These are phyloP conservation scores for Spodoptera litura DNA, from an alignment of 1,140 invertebrate species.

Conservation along the genomic window DNA sequence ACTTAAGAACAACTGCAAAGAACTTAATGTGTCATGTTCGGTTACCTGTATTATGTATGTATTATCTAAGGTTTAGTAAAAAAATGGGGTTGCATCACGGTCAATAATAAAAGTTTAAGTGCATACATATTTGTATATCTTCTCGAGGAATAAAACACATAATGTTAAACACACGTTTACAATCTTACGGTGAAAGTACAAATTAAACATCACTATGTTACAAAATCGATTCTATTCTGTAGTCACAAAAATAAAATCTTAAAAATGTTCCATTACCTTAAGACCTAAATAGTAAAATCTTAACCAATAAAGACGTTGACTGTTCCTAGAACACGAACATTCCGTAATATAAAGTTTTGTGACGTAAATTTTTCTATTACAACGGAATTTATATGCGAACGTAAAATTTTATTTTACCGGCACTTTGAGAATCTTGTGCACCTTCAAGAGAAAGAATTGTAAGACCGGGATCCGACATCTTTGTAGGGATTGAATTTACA, in stretches of 20 bases:
- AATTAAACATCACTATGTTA: too few relatives aligned
- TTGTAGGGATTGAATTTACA: not conserved
- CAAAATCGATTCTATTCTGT: too few relatives aligned
- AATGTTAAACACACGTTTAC: too few relatives aligned
- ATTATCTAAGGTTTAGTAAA: too few relatives aligned
- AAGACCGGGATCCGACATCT: not conserved
- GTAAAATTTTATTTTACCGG: slow-evolving; percentile 36
- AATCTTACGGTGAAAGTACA: too few relatives aligned
- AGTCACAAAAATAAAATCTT: not conserved
- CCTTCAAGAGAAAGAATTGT: slow-evolving; percentile 11
- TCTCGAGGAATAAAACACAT: too few relatives aligned
- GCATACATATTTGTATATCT: too few relatives aligned
- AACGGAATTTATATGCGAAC: slow-evolving; percentile 33
- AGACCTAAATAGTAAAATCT: slow-evolving; percentile 6
- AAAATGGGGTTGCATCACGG: too few relatives aligned
- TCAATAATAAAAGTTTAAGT: too few relatives aligned
- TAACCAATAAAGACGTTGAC: slow-evolving; percentile 13
- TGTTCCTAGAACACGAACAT: not conserved
- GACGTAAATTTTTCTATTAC: slow-evolving; percentile 42
- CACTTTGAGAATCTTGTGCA: slow-evolving; percentile 23
- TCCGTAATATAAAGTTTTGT: slow-evolving; percentile 21
- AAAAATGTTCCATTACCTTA: not conserved
- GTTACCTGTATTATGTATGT: too few relatives aligned
- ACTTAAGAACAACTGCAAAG: too few relatives aligned
- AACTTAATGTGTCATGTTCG: too few relatives aligned